These are phyloP conservation scores for Acanthurus lineatus DNA, from an alignment of 2,797 vertebrate species.

Conservation along the genomic window DNA sequence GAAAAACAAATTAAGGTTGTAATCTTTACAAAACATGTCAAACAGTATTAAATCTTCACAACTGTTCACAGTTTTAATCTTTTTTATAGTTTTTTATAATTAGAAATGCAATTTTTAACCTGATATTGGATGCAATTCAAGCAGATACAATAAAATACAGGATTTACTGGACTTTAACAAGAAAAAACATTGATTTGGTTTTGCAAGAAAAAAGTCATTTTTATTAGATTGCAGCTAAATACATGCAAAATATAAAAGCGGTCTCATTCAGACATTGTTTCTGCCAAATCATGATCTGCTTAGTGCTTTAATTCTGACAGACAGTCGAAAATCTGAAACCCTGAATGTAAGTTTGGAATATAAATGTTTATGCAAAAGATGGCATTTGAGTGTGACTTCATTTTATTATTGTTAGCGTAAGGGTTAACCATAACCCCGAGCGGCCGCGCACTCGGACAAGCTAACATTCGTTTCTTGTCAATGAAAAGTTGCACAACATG, in stretches of 20 bases:
- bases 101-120: too few relatives aligned
- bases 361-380: slow-evolving; percentile 19
- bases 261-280: not conserved
- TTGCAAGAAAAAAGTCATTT: not conserved
- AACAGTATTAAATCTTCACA: not conserved
- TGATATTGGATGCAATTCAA: not conserved
- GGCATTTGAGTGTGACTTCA: slow-evolving; percentile 12
- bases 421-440: slow-evolving; percentile 12
- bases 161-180: not conserved
- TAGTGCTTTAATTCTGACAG: not conserved
- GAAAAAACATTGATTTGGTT: not conserved
- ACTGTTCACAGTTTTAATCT: too few relatives aligned
- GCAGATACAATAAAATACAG: not conserved
- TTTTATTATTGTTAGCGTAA: not conserved
- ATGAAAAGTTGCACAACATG: slow-evolving; percentile 34
- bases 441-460: not conserved
- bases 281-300: not conserved
- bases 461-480: slow-evolving; percentile 38
- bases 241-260: not conserved
- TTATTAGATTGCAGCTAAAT: not conserved
- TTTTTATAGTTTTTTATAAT: too few relatives aligned
- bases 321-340: slow-evolving; percentile 5
- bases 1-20: not conserved
- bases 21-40: not conserved
- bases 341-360: not conserved